Base-by-base conservation (phyloP, 2,113 vertebrate genomes). In the Centropristis striata region DNA sequence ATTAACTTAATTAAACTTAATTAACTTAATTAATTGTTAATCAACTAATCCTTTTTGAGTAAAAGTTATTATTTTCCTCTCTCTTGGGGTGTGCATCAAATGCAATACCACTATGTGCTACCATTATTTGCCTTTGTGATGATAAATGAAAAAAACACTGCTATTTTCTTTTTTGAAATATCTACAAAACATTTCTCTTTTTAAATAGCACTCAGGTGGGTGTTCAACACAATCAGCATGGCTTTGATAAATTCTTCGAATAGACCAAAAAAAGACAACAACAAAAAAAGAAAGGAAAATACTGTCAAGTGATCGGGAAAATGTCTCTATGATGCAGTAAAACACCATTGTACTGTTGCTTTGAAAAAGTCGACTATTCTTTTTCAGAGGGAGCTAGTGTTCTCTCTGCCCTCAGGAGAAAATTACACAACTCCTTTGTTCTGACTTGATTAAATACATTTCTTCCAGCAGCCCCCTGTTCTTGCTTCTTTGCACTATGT, bases 361-460 rank as follows among this genome's bases (percentile, higher is more conserved):
- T 75, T 71, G 60, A 71, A 73, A 79, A 65, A 83, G 18, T 36
- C 5, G 55, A 16, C 53, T 77, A 23, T 58, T 73, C 46, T 81
- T 23, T 68, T 81, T 84, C 63, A 86, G 73, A 78, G 59, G 51
- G 57, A 75, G 68, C 78, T n/a, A 36, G 42, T 79, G 71, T 90
- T 90, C 71, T 81, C 72, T 59, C 53, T 83, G 59, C 73, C 89
- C 87, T 77, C 87, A 54, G 81, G 85, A 88, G 86, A 71, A 85
- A 88, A 90, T 91, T 86, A 90, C 81, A 90, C 88, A 90, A 88
- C 81, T 81, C 64, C 89, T 92, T 92, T 92, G 90, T 92, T 91
- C 86, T 90, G 86, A 89, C 85, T 92, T 90, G 90, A 93, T 92
- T 90, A 92, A 92, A 86, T 90, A 89, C 79, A 86, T 86, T 87